phyloP scores from a whole-genome alignment of 2,113 vertebrate genomes.

The Pristiophorus japonicus region DNA sequence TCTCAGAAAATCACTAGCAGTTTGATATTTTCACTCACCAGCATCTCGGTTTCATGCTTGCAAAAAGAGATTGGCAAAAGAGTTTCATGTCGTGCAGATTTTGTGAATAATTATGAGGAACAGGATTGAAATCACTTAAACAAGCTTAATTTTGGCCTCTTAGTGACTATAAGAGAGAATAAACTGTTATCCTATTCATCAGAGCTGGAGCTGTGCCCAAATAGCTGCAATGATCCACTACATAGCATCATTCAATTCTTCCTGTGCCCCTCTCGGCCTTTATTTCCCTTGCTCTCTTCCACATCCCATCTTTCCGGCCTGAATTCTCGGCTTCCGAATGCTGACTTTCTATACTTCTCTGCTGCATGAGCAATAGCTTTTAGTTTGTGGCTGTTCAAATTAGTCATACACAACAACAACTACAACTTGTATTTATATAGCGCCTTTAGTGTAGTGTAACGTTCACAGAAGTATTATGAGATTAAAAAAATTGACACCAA shows the following conservation, averaged over 20 bases:
- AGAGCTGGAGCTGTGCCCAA: neutral
- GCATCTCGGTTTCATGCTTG: neutral
- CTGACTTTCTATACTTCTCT: neutral
- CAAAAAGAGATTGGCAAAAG: neutral
- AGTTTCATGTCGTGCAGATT: neutral
- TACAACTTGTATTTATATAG: too few relatives aligned
- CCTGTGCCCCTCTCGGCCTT: neutral
- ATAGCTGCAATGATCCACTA: neutral
- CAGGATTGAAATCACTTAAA: neutral
- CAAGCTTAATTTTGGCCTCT: neutral
- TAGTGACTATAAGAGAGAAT: neutral
- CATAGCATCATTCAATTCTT: neutral
- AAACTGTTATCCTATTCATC: neutral
- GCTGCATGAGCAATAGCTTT: neutral
- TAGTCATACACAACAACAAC: neutral
- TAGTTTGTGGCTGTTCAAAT: neutral
- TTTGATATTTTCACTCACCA: neutral
- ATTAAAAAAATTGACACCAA: too few relatives aligned
- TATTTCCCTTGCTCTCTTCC: neutral
- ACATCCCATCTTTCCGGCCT: neutral
- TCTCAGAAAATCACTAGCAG: neutral
- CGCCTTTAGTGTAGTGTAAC: too few relatives aligned
- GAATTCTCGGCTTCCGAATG: neutral
- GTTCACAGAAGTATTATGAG: too few relatives aligned
- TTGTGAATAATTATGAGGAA: neutral